phyloP scores from a whole-genome alignment of 1,140 invertebrate species.

The Macrobrachium rosenbergii region DNA sequence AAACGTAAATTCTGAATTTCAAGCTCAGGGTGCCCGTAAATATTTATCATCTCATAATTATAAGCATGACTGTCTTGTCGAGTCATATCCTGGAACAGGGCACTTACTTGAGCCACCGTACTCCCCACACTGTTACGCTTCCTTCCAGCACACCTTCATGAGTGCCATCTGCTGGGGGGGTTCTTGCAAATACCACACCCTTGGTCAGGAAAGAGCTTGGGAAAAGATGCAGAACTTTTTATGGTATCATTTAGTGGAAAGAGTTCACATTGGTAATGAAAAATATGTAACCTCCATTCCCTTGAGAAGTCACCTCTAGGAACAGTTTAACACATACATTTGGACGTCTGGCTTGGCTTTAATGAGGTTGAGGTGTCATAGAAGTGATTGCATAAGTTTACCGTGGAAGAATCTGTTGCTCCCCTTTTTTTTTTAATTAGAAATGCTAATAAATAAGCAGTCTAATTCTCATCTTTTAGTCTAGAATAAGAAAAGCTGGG shows the following conservation, averaged over 20 bases:
- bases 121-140: conserved; percentile 10
- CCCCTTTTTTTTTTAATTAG: too few species aligned
- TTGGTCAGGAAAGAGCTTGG: conserved; percentile 19
- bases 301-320: too few species aligned
- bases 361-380: too few species aligned
- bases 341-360: too few species aligned
- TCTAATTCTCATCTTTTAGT: too few species aligned
- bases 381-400: too few species aligned
- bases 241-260: conserved; percentile 9
- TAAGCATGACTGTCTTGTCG: not conserved
- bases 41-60: not conserved
- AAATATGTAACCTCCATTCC: too few species aligned
- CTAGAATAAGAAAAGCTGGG: too few species aligned
- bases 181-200: not conserved
- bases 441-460: too few species aligned
- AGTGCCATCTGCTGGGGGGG: conserved; percentile 14
- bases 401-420: too few species aligned
- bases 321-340: too few species aligned
- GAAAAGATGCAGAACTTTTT: conserved; percentile 8
- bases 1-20: conserved; percentile 21
- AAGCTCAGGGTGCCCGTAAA: not conserved
- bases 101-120: conserved; percentile 37
- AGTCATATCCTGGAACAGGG: conserved; percentile 1
- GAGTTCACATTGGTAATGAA: too few species aligned
- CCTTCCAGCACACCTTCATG: not conserved